Evolutionary conservation across 2,797 vertebrate genomes (phyloP), one percentile per base, ranked within the genome.

Genomic region (Geotrypetes seraphini): DNA sequence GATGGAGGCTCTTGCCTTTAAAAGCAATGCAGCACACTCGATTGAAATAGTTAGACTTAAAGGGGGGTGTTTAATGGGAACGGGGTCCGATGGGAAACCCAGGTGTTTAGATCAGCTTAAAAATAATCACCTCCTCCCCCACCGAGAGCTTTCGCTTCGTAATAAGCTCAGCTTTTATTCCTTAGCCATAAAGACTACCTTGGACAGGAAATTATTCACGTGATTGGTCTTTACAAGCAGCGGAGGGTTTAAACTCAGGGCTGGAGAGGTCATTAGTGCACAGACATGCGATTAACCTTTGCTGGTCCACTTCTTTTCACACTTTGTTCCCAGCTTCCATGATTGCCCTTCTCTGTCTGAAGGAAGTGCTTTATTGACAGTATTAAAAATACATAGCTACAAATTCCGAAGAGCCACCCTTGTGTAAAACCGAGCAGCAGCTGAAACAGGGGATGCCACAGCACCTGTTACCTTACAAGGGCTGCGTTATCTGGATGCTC

Each of bases 131-230:
- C 66, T 69, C 75, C 64, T 66, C 59, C 66, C 86, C 78, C 60
- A 69, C 81, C 61, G 67, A 66, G 83, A 64, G 60, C 63, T 73
- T 76, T 75, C 75, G 72, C 81, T 84, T 84, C 78, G 83, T 70
- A 76, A 79, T 75, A 70, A 75, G 64, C 72, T 60, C 33, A 50
- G 79, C 80, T 84, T 89, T 87, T 85, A 79, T 83, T 81, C 81
- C n/a, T 72, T 69, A 69, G 66, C 74, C 69, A 73, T 83, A 85
- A 87, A 88, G 78, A 69, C 78, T 74, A 78, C 69, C 73, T 75
- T 71, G 69, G 74, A 86, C 86, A 90, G 86, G 87, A 91, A 91
- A 88, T 88, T 84, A 82, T 85, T 83, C 86, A 86, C 76, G 78
- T 84, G 84, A 87, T 83, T 81, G 77, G 79, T 74, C 86, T 87